Percentiles rank a stretch among this genome's conserved stretches.
Conservation (phyloP, 2,797 vertebrate genomes). For the Craterocephalus amniculus region DNA sequence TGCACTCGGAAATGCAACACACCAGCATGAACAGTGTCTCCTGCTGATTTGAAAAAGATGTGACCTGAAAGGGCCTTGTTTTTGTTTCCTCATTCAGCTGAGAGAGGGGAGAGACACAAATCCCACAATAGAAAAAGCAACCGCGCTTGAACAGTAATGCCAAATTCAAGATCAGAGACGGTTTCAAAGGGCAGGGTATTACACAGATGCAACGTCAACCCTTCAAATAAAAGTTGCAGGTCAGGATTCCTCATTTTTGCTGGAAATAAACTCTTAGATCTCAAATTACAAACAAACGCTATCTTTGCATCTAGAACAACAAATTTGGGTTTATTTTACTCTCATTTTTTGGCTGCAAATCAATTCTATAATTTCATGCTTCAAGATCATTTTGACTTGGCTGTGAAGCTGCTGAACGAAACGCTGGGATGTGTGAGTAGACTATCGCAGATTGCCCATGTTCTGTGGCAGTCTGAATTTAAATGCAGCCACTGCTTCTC, state of each 20-base stretch:
- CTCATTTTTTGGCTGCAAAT: constrained; percentile 4
- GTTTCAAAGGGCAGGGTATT: constrained; percentile 17
- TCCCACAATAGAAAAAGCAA: constrained; percentile 46
- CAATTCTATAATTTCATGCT: constrained; percentile 28
- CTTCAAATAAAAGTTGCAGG: constrained; percentile 12
- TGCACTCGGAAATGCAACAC: constrained; percentile 53
- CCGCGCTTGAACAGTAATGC: constrained; percentile 35
- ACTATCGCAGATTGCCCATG: constrained; percentile 47
- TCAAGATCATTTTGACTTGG: constrained; percentile 47
- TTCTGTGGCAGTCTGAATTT: constrained; percentile 58
- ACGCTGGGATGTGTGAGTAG: constrained; percentile 53
- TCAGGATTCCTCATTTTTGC: not conserved
- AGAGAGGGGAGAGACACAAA: constrained; percentile 39
- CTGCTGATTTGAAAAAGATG: constrained; percentile 66
- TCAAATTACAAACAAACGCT: not conserved
- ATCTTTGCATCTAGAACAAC: constrained; percentile 9
- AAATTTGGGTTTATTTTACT: constrained; percentile 5
- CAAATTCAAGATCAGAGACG: constrained; percentile 31
- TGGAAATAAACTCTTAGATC: not conserved
- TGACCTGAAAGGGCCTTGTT: constrained; percentile 70
- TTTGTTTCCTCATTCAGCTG: constrained; percentile 58
- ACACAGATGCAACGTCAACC: not conserved
- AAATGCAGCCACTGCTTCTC: constrained; percentile 55
- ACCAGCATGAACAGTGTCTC: constrained; percentile 46
- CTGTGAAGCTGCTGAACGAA: constrained; percentile 49